Percentiles rank a stretch among this genome's conserved stretches.
phyloP scores from a whole-genome alignment of 2,888 invertebrate species.

The Drosophila nr. medialis region DNA sequence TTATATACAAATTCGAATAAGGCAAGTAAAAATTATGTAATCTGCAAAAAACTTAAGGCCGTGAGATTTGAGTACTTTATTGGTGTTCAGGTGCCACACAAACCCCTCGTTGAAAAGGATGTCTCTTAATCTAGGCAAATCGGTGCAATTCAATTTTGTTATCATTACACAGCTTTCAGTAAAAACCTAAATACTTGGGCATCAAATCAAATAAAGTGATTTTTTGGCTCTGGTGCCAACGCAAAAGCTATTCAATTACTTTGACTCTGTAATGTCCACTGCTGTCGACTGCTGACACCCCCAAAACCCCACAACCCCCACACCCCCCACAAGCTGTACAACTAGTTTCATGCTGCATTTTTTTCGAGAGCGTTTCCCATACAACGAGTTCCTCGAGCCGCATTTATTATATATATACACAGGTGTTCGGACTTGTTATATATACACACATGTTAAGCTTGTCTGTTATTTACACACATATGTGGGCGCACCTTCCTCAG shows the following conservation, averaged over 20 bases:
- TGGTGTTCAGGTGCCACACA: background rate
- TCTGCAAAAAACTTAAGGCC: background rate
- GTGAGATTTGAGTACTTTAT: background rate
- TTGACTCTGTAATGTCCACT: background rate
- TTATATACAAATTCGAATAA: background rate
- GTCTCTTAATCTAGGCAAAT: background rate
- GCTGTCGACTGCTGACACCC: background rate
- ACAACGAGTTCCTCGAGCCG: constrained; percentile 35
- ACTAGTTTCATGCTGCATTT: constrained; percentile 52
- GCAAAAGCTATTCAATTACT: constrained; percentile 9
- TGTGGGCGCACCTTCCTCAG: constrained; percentile 67
- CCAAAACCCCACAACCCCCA: constrained; percentile 10
- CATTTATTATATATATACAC: constrained; percentile 34
- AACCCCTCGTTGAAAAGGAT: background rate
- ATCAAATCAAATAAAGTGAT: constrained; percentile 1
- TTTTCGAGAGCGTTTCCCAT: constrained; percentile 47
- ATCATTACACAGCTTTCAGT: background rate
- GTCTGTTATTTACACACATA: background rate
- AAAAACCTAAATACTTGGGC: background rate
- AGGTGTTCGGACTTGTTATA: constrained; percentile 10
- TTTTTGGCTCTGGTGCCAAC: constrained; percentile 8
- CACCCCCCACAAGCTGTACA: constrained; percentile 31
- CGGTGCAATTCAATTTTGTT: background rate
- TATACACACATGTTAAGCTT: constrained; percentile 2
- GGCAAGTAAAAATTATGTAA: background rate